Evolutionary conservation across 2,797 vertebrate genomes (phyloP).

Genomic region (Helostoma temminkii): DNA sequence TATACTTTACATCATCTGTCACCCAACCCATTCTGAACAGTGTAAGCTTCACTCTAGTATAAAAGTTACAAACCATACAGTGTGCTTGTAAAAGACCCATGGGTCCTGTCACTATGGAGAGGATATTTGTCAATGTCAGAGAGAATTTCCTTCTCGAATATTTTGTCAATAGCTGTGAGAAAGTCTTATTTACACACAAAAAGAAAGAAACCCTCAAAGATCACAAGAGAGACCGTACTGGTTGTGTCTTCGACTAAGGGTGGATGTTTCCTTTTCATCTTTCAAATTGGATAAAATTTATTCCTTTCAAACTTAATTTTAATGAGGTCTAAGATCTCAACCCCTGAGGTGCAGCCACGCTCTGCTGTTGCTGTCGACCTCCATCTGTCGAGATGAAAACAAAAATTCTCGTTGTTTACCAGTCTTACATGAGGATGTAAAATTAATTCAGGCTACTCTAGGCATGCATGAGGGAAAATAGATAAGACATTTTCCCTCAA

Average conservation of each 20-base stretch:
- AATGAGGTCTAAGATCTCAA: slow-evolving; percentile 71
- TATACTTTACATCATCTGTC: no score
- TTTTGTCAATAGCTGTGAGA: slow-evolving; percentile 22
- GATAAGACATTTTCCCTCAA: slow-evolving; percentile 25
- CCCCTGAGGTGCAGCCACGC: slow-evolving; percentile 55
- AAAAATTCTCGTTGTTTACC: slow-evolving; percentile 66
- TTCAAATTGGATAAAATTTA: slow-evolving; percentile 52
- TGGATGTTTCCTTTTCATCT: slow-evolving; percentile 60
- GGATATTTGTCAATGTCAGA: slow-evolving; percentile 6
- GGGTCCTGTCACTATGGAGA: background rate
- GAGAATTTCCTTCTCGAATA: slow-evolving; percentile 36
- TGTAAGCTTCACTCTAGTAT: background rate
- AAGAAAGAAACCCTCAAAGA: background rate
- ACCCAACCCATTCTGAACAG: no score
- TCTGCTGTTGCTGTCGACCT: slow-evolving; percentile 52
- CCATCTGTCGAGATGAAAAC: slow-evolving; percentile 71
- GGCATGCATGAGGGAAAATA: slow-evolving; percentile 6
- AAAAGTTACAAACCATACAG: slow-evolving; percentile 6
- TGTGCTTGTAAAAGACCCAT: background rate
- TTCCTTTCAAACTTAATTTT: slow-evolving; percentile 52
- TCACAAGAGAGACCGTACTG: slow-evolving; percentile 14
- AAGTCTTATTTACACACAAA: slow-evolving; percentile 12
- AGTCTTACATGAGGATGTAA: slow-evolving; percentile 50
- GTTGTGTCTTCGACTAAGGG: slow-evolving; percentile 25
- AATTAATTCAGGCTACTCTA: slow-evolving; percentile 61